Conservation (phyloP, 2,888 invertebrate genomes). For the Graphium colonna region DNA sequence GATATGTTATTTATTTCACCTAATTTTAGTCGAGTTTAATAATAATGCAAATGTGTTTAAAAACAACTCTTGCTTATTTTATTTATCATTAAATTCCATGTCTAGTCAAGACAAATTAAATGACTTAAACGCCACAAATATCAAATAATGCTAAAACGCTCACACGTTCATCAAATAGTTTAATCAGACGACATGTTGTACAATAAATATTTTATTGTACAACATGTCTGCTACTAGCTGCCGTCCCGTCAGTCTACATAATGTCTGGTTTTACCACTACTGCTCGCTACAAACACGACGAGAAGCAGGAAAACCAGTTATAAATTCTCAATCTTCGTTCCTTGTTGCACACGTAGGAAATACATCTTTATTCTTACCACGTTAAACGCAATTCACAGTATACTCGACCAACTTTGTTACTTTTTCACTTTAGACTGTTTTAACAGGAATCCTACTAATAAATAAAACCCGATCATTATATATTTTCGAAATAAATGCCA, state of each 20-base stretch:
- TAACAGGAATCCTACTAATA: not conserved
- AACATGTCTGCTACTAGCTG: too few relatives aligned
- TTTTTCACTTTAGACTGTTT: not conserved
- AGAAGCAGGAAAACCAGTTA: slow-evolving; percentile 19
- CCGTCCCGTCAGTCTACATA: not conserved
- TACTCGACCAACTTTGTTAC: not conserved
- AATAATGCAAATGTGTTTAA: too few relatives aligned
- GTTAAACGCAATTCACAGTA: slow-evolving; percentile 10
- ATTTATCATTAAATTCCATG: too few relatives aligned
- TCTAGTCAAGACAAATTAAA: too few relatives aligned
- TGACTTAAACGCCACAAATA: not conserved
- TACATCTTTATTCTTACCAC: not conserved
- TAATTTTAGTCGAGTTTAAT: too few relatives aligned
- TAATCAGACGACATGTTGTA: not conserved
- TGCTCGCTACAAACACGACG: slow-evolving; percentile 10
- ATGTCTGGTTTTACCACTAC: not conserved
- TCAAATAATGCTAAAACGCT: not conserved
- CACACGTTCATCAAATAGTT: not conserved
- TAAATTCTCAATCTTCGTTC: not conserved
- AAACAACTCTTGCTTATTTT: too few relatives aligned
- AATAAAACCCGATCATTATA: too few relatives aligned
- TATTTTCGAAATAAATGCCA: too few relatives aligned
- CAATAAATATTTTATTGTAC: not conserved
- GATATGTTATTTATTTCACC: too few relatives aligned
- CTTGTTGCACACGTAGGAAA: slow-evolving; percentile 1